Evolutionary conservation across 2,797 vertebrate genomes (phyloP).

Genomic region (Gymnodraco acuticeps): DNA sequence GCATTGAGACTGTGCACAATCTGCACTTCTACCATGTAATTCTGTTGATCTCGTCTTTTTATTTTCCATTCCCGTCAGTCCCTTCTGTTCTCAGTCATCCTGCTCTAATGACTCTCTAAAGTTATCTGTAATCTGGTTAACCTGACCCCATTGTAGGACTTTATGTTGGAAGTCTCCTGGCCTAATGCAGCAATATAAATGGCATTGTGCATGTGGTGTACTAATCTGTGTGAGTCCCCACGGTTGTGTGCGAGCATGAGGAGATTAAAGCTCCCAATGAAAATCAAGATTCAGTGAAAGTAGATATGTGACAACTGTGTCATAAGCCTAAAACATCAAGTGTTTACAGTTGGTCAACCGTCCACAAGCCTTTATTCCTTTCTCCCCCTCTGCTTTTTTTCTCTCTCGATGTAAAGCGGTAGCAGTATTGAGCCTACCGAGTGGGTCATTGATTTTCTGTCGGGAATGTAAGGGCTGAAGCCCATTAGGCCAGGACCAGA

Average conservation of each 20-base stretch:
- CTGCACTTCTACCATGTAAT: constrained; percentile 38
- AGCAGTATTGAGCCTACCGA: constrained; percentile 71
- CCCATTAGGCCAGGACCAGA: constrained; percentile 73
- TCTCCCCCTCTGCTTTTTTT: constrained; percentile 19
- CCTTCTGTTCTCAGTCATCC: constrained; percentile 8
- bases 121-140: constrained; percentile 54
- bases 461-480: constrained; percentile 72
- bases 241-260: constrained; percentile 24
- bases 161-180: constrained; percentile 28
- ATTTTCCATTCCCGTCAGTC: neutral
- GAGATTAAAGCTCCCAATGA: constrained; percentile 67
- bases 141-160: constrained; percentile 38
- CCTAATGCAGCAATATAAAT: constrained; percentile 49
- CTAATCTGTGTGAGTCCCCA: constrained; percentile 46
- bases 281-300: constrained; percentile 66
- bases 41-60: constrained; percentile 24
- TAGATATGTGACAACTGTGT: constrained; percentile 69
- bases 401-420: constrained; percentile 56
- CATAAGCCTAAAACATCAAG: constrained; percentile 63
- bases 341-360: constrained; percentile 60
- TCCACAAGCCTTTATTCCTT: constrained; percentile 9
- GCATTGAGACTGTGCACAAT: constrained; percentile 33
- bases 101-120: constrained; percentile 37
- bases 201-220: constrained; percentile 45
- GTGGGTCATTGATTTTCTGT: constrained; percentile 81